Evolutionary conservation across 2,113 vertebrate genomes (phyloP).

Genomic region (Pionites leucogaster): DNA sequence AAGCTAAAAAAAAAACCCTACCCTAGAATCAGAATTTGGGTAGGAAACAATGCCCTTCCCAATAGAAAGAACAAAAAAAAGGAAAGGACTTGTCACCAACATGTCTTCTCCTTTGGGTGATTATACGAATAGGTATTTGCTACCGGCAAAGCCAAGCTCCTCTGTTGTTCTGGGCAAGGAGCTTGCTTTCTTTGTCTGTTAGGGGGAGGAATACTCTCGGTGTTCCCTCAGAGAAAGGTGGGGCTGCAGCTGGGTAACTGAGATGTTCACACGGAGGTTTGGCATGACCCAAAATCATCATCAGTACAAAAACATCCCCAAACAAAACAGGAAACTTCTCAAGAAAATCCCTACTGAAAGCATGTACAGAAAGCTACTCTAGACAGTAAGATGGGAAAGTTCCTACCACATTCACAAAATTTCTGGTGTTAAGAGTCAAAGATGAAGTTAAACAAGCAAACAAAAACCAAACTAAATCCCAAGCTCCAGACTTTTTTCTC

Average conservation of each 20-base stretch:
- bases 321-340: not conserved
- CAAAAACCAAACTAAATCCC: not conserved
- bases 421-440: not conserved
- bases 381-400: not conserved
- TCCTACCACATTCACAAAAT: not conserved
- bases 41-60: not conserved
- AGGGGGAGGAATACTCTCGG: not conserved
- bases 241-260: not conserved
- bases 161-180: constrained; percentile 21
- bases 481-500: not conserved
- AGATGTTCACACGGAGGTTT: not conserved
- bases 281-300: not conserved
- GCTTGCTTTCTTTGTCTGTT: not conserved
- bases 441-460: not conserved
- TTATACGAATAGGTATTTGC: not conserved
- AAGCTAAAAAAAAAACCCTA: fast-evolving
- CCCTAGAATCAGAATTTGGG: not conserved
- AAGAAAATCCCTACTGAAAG: not conserved
- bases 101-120: not conserved
- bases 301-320: not conserved
- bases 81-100: not conserved
- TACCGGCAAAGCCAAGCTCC: not conserved
- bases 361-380: not conserved
- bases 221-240: not conserved
- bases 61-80: not conserved